Conservation (phyloP, 1,140 invertebrate species). For the Rhyacophila brunnea region DNA sequence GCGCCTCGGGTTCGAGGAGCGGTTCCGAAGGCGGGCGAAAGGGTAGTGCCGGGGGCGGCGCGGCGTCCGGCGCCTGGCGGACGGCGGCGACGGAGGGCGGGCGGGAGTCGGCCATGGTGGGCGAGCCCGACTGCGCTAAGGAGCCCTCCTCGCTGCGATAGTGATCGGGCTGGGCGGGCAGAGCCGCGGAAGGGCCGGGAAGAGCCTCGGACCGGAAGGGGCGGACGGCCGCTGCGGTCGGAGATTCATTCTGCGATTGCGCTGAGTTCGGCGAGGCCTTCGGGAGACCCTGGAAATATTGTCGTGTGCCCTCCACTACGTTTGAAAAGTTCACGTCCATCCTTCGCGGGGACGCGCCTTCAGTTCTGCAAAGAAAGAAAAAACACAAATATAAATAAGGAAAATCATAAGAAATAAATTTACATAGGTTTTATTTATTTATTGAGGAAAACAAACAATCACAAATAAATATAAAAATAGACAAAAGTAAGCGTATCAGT, state of each 20-base stretch:
- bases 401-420: too few relatives aligned
- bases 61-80: conserved; percentile 44
- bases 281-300: conserved; percentile 76
- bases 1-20: conserved; percentile 46
- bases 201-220: conserved; percentile 45
- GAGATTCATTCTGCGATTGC: conserved; percentile 42
- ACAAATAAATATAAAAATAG: too few relatives aligned
- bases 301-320: conserved; percentile 75
- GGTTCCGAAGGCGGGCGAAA: conserved; percentile 14
- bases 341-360: conserved; percentile 47
- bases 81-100: conserved; percentile 47
- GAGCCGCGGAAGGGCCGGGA: conserved; percentile 43
- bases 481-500: too few relatives aligned
- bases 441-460: too few relatives aligned
- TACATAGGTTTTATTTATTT: too few relatives aligned
- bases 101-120: conserved; percentile 37
- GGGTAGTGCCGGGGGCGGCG: conserved; percentile 40
- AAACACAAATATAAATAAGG: too few relatives aligned
- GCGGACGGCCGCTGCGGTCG: conserved; percentile 34
- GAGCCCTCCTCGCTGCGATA: conserved; percentile 47
- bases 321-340: conserved; percentile 77
- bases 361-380: conserved; percentile 25
- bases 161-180: conserved; percentile 43
- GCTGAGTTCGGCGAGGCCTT: conserved; percentile 54
- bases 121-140: conserved; percentile 31